phyloP scores from a whole-genome alignment of 2,888 invertebrate genomes.

The Entomobrya proxima region DNA sequence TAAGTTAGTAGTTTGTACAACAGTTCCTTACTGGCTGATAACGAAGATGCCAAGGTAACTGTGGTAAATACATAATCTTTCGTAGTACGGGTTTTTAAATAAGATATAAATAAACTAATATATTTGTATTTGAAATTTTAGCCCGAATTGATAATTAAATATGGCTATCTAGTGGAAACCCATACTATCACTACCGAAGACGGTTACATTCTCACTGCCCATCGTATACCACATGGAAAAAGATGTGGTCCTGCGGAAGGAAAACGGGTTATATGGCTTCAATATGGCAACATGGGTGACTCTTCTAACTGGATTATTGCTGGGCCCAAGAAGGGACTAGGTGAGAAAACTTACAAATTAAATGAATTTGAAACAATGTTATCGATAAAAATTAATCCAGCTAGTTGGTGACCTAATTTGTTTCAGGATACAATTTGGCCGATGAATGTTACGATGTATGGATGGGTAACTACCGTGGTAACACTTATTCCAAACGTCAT shows the following conservation, averaged over 20 bases:
- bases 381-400: neutral
- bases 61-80: neutral
- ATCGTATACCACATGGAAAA: neutral
- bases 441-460: constrained; percentile 74
- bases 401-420: neutral
- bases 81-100: neutral
- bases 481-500: constrained; percentile 71
- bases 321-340: neutral
- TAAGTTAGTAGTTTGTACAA: neutral
- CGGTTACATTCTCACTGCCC: neutral
- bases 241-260: constrained; percentile 32
- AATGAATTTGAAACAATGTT: neutral
- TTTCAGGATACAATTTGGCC: constrained; percentile 68
- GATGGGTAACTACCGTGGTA: constrained; percentile 73
- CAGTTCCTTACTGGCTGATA: neutral
- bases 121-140: neutral
- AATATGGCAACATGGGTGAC: neutral
- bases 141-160: neutral
- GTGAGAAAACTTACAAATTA: neutral
- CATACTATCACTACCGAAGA: neutral
- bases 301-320: neutral
- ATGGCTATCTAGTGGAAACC: neutral
- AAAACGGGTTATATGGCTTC: constrained; percentile 76
- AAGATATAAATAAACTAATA: neutral
- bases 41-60: neutral